Evolutionary conservation across 2,797 vertebrate species (phyloP).

Genomic region (Ataeniobius toweri): DNA sequence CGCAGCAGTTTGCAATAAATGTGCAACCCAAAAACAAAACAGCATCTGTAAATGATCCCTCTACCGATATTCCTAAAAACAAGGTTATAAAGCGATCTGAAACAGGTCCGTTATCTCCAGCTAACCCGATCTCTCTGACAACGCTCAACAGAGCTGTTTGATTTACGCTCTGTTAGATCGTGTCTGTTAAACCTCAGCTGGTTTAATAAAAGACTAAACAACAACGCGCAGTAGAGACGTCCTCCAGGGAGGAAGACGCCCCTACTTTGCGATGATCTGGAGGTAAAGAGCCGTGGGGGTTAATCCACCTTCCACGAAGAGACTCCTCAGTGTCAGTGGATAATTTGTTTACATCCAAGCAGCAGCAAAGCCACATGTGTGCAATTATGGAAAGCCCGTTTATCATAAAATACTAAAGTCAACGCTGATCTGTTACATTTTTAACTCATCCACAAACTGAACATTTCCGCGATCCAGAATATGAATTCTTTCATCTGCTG

Average conservation of each 20-base stretch:
- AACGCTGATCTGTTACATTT: background rate
- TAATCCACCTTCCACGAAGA: slow-evolving; percentile 52
- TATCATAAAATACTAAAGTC: background rate
- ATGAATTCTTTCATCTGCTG: background rate
- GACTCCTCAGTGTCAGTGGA: slow-evolving; percentile 50
- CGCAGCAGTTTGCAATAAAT: background rate
- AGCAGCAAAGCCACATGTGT: slow-evolving; percentile 43
- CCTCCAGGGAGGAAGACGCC: slow-evolving; percentile 1
- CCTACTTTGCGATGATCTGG: background rate
- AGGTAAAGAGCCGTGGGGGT: slow-evolving; percentile 29
- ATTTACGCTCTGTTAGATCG: background rate
- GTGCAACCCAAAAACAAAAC: slow-evolving; percentile 1
- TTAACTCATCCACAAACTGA: background rate
- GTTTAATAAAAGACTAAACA: slow-evolving; percentile 32
- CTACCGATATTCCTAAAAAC: background rate
- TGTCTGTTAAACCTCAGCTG: slow-evolving; percentile 17
- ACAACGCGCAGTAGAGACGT: background rate
- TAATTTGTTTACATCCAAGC: slow-evolving; percentile 76
- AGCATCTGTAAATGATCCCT: too few species aligned
- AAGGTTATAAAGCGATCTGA: background rate
- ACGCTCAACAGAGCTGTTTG: slow-evolving; percentile 9
- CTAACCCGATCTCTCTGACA: background rate
- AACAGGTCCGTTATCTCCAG: background rate
- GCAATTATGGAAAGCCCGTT: slow-evolving; percentile 2
- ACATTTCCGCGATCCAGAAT: background rate